phyloP scores from a whole-genome alignment of 2,797 vertebrate species.

The Glyptemys insculpta region DNA sequence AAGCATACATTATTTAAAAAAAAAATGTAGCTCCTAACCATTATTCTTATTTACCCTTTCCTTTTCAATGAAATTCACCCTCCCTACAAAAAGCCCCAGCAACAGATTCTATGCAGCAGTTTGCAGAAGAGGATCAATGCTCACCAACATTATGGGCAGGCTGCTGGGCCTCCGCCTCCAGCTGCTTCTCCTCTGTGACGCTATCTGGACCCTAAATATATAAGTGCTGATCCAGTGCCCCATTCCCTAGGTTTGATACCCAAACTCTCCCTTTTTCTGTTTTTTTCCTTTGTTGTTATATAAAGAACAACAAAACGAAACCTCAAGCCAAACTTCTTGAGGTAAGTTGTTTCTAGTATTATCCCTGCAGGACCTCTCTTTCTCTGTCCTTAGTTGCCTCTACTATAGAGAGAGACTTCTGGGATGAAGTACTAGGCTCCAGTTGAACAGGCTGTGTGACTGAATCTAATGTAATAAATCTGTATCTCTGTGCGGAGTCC shows the following conservation, averaged over 20 bases:
- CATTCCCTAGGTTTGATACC: neutral
- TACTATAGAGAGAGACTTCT: neutral
- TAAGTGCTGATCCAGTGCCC: neutral
- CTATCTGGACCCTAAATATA: neutral
- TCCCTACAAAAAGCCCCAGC: neutral
- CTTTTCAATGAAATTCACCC: neutral
- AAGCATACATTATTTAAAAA: neutral
- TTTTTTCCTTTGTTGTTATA: neutral
- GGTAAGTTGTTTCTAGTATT: neutral
- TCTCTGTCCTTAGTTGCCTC: neutral
- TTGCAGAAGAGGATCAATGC: neutral
- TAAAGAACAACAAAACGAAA: neutral
- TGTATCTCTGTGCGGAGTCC: neutral
- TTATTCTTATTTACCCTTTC: neutral
- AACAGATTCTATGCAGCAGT: neutral
- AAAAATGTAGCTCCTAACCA: neutral
- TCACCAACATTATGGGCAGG: neutral
- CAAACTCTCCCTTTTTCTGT: neutral
- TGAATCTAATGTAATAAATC: neutral
- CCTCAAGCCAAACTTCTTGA: neutral
- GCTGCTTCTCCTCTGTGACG: neutral
- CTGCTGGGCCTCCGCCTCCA: neutral
- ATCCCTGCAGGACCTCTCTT: neutral
- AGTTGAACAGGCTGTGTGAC: neutral
- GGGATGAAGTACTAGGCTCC: neutral